A percentile compares a stretch with the other conserved stretches of the same genome.
Evolutionary conservation across 2,888 invertebrate genomes (phyloP).

Genomic region (Scaptodrosophila latifasciaeformis): DNA sequence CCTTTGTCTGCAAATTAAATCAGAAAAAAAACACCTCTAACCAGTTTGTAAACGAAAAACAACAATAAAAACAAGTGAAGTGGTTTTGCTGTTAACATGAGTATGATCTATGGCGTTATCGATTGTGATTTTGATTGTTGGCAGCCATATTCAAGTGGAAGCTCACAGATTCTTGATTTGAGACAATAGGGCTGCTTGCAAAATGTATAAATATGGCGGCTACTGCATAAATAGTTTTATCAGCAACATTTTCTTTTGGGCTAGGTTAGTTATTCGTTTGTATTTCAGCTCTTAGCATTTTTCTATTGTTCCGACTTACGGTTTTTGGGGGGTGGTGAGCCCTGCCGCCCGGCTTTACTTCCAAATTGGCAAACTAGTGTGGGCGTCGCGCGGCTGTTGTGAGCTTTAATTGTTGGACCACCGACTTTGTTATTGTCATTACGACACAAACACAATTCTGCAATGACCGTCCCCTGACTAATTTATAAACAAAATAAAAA

Average conservation of each 20-base stretch:
- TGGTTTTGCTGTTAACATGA: constrained; percentile 3
- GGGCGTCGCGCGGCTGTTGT: too few species aligned
- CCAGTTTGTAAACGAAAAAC: too few species aligned
- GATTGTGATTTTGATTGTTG: constrained; percentile 24
- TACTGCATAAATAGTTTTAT: not conserved
- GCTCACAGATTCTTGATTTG: constrained; percentile 30
- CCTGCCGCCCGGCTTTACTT: too few species aligned
- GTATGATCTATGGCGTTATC: not conserved
- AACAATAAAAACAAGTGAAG: constrained; percentile 23
- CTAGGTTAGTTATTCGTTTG: not conserved
- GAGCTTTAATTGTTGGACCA: too few species aligned
- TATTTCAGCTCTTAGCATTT: not conserved
- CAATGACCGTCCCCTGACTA: too few species aligned
- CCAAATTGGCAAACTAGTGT: too few species aligned
- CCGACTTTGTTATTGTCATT: too few species aligned
- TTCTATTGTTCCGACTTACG: too few species aligned
- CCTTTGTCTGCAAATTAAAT: constrained; percentile 12
- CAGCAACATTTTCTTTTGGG: not conserved
- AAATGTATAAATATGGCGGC: constrained; percentile 48
- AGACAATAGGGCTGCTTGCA: constrained; percentile 45
- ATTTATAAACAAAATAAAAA: too few species aligned
- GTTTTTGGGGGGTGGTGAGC: too few species aligned
- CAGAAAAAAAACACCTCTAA: not conserved
- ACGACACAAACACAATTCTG: too few species aligned
- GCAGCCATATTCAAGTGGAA: constrained; percentile 23